Conservation (phyloP, 2,113 vertebrate species). For the Toxotes chatareus region DNA sequence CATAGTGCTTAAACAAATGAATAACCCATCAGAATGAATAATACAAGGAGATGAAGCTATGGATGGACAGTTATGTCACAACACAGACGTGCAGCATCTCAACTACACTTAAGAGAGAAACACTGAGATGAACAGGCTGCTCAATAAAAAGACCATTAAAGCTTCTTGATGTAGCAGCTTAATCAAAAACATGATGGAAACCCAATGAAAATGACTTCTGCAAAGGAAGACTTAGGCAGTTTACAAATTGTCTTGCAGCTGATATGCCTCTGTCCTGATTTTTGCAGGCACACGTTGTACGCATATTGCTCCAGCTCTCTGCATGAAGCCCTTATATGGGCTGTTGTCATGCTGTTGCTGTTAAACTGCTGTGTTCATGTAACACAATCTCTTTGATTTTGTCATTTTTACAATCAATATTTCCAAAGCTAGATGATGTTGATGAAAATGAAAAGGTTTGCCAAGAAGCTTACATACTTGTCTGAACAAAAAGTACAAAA, state of each 20-base stretch:
- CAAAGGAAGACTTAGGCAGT: slow-evolving; percentile 13
- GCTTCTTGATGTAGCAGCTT: background rate
- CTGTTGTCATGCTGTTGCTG: background rate
- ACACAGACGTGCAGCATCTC: slow-evolving; percentile 37
- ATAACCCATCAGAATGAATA: slow-evolving; percentile 50
- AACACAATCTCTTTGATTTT: background rate
- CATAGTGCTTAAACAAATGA: slow-evolving; percentile 45
- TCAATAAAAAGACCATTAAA: slow-evolving; percentile 57
- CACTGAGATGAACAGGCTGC: slow-evolving; percentile 10
- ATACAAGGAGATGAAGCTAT: slow-evolving; percentile 33
- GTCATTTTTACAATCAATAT: background rate
- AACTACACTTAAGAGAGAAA: slow-evolving; percentile 35
- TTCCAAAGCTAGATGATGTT: background rate
- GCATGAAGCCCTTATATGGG: slow-evolving; percentile 19
- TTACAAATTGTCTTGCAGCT: slow-evolving; percentile 14
- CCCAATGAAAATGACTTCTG: slow-evolving; percentile 20
- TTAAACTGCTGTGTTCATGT: background rate
- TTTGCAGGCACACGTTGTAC: background rate
- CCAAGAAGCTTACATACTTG: background rate
- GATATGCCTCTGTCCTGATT: slow-evolving; percentile 8
- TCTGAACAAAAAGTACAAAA: background rate
- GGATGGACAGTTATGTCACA: slow-evolving; percentile 45
- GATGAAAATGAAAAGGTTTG: background rate
- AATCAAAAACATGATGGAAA: slow-evolving; percentile 32
- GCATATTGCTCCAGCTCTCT: background rate